A percentile compares a stretch with the other conserved stretches of the same genome.
Conservation (phyloP, 2,888 invertebrate genomes). For the Choreutis nemorana region DNA sequence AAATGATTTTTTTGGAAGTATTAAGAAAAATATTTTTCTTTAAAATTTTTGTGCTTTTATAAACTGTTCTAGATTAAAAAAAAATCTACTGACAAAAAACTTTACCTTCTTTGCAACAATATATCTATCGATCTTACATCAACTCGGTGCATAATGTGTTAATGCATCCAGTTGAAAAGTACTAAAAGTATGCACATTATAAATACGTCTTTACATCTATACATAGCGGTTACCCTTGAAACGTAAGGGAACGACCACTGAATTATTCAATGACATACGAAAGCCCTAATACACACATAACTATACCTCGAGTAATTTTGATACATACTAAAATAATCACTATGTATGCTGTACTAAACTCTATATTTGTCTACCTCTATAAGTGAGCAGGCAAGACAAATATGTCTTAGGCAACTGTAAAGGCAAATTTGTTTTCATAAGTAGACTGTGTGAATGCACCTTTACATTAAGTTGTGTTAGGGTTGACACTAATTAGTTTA, state of each 20-base stretch:
- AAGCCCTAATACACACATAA: conserved; percentile 60
- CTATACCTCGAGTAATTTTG: conserved; percentile 30
- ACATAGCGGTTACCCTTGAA: conserved; percentile 65
- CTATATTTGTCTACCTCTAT: conserved; percentile 43
- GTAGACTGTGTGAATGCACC: conserved; percentile 54
- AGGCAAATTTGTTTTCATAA: conserved; percentile 57
- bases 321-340: conserved; percentile 34
- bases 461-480: conserved; percentile 31
- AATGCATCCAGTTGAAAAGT: too few species aligned
- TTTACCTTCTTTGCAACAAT: too few species aligned
- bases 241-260: conserved; percentile 57
- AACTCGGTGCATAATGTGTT: too few species aligned
- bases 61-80: too few species aligned
- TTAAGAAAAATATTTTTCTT: too few species aligned
- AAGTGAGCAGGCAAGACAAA: conserved; percentile 51
- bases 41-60: too few species aligned
- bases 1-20: too few species aligned
- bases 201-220: conserved; percentile 20
- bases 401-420: conserved; percentile 49
- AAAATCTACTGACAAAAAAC: too few species aligned
- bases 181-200: neutral
- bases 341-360: conserved; percentile 32
- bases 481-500: conserved; percentile 40
- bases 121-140: too few species aligned
- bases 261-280: conserved; percentile 64